Evolutionary conservation across 2,888 invertebrate species (phyloP).

Genomic region (Celastrina argiolus): DNA sequence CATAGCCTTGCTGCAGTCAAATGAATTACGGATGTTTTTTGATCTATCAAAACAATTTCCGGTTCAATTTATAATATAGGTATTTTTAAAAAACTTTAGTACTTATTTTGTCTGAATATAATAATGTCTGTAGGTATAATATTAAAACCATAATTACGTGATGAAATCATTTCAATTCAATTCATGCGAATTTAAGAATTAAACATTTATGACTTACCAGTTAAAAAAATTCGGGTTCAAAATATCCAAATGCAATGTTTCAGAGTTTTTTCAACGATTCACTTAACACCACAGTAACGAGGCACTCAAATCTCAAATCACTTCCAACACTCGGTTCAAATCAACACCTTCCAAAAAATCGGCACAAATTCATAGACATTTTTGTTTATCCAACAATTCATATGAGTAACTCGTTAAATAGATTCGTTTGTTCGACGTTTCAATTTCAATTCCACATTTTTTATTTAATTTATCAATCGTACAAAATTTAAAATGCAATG

Average conservation of each 20-base stretch:
- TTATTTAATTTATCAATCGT: background rate
- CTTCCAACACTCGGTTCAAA: constrained; percentile 14
- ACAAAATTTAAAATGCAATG: constrained; percentile 15
- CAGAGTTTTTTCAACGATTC: constrained; percentile 6
- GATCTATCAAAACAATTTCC: too few species aligned
- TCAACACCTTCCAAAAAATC: constrained; percentile 15
- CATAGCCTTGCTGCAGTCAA: too few species aligned
- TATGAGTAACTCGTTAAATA: background rate
- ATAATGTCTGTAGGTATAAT: too few species aligned
- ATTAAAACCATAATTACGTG: too few species aligned
- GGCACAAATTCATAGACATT: constrained; percentile 1
- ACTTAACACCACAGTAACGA: constrained; percentile 21
- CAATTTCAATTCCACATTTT: constrained; percentile 11
- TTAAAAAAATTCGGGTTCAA: background rate
- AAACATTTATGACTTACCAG: background rate
- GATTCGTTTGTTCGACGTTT: constrained; percentile 6
- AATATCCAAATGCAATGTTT: background rate
- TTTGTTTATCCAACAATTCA: background rate
- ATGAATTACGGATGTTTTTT: too few species aligned
- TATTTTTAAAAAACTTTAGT: too few species aligned
- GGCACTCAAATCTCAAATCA: constrained; percentile 20
- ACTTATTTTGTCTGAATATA: too few species aligned
- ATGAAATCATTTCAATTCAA: too few species aligned
- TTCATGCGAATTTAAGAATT: background rate
- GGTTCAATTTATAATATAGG: too few species aligned